phyloP scores from a whole-genome alignment of 1,140 invertebrate species.

The Yoshiicerus persimilis region DNA sequence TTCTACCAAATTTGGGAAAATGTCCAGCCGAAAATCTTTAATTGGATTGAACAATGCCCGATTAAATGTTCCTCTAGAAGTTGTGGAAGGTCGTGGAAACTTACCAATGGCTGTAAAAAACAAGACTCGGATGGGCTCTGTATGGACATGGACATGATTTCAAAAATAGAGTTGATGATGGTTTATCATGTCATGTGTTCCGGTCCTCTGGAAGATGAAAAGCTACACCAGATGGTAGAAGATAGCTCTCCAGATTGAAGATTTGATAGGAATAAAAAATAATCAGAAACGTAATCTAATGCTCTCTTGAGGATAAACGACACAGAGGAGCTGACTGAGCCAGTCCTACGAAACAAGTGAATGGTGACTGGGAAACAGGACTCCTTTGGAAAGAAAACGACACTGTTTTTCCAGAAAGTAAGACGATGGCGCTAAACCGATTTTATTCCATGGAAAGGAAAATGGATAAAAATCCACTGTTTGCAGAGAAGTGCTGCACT shows the following conservation, averaged over 20 bases:
- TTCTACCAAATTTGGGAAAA: background rate
- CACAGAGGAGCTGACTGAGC: background rate
- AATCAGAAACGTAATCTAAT: background rate
- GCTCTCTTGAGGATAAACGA: slow-evolving; percentile 16
- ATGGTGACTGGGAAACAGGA: slow-evolving; percentile 28
- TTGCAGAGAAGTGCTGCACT: too few relatives aligned
- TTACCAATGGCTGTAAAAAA: background rate
- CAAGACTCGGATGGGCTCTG: background rate
- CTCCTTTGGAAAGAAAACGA: slow-evolving; percentile 20
- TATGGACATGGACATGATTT: background rate
- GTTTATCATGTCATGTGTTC: background rate
- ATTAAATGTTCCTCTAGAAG: background rate
- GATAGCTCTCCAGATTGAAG: background rate
- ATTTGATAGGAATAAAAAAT: slow-evolving; percentile 12
- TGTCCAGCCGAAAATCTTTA: background rate
- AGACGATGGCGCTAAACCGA: background rate
- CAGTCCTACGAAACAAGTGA: background rate
- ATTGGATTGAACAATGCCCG: background rate
- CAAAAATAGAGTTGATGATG: background rate
- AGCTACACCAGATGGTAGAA: slow-evolving; percentile 3
- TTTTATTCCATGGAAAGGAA: slow-evolving; percentile 24
- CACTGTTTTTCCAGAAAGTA: background rate
- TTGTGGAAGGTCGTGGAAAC: background rate
- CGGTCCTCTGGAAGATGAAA: background rate
- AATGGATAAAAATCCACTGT: background rate